These are phyloP conservation scores for Epiblema foenella DNA, from an alignment of 2,888 invertebrate genomes.

Conservation along the genomic window DNA sequence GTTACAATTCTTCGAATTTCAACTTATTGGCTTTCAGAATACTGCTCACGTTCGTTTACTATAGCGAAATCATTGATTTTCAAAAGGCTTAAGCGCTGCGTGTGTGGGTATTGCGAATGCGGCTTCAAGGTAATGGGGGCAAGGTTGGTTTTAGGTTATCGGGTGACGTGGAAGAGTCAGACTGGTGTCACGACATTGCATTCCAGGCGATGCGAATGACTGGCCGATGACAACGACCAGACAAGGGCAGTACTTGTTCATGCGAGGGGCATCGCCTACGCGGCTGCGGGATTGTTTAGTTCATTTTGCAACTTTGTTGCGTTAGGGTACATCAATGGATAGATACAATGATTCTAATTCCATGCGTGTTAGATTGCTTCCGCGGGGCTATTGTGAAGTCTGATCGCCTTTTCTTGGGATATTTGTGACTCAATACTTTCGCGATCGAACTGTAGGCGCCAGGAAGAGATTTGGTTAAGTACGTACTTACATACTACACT, in stretches of 20 bases:
- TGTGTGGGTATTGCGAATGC: slow-evolving; percentile 31
- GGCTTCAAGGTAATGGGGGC: not conserved
- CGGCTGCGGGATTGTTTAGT: slow-evolving; percentile 38
- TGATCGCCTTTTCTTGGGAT: slow-evolving; percentile 8
- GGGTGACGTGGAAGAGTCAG: slow-evolving; percentile 54
- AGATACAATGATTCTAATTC: slow-evolving; percentile 26
- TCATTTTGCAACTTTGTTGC: slow-evolving; percentile 26
- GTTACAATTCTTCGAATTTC: slow-evolving; percentile 61
- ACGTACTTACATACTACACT: too few relatives aligned
- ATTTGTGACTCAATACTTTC: slow-evolving; percentile 3
- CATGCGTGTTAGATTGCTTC: slow-evolving; percentile 13
- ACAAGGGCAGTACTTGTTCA: slow-evolving; percentile 79
- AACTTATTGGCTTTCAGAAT: slow-evolving; percentile 62
- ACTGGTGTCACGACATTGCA: slow-evolving; percentile 78
- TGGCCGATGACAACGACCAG: slow-evolving; percentile 79
- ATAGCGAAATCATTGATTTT: not conserved
- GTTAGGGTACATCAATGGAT: slow-evolving; percentile 23
- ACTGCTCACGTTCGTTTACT: slow-evolving; percentile 65
- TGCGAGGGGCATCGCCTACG: slow-evolving; percentile 61
- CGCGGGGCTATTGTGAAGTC: slow-evolving; percentile 17
- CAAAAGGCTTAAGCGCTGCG: slow-evolving; percentile 50
- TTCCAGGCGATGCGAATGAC: slow-evolving; percentile 81
- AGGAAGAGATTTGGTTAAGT: not conserved
- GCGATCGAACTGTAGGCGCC: slow-evolving; percentile 1
- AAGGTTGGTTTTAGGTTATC: slow-evolving; percentile 50